Evolutionary conservation across 2,888 invertebrate genomes (phyloP), one percentile per base, ranked within the genome.

Genomic region (Melanophora roralis): DNA sequence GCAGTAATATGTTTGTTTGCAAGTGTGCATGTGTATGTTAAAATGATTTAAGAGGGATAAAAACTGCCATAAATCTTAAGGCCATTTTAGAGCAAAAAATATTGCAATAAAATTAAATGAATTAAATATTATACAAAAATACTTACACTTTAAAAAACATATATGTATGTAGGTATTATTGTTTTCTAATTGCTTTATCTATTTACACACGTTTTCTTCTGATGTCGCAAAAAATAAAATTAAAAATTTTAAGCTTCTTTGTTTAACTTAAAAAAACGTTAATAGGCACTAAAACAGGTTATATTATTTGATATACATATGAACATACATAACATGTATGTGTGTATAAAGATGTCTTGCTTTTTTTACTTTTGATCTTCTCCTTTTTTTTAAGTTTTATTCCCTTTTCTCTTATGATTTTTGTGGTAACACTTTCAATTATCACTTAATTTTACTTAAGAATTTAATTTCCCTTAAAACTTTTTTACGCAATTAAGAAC

Each of bases 221-320:
- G n/a, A 40, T 23, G 45, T 16, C 32, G 19, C 49, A 45, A 16
- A n/a, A 36, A 71, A 77, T 71, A 16, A 55, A 60, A 51, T 64
- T 21, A 32, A 64, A 79, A 69, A 73, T 64, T 74, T 78, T 73
- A 45, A 14, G 32, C n/a, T 49, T 67, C 60, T 57, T 38, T 45
- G 16, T 67, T 53, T 45, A 16, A n/a, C 8, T 71, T 23, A 9
- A 21, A 34, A 34, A 49, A 67, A 55, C 60, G n/a, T 53, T 45
- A 43, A 47, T 55, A 71, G 64, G 51, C 68, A 72, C 62, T 51
- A 64, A 45, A 71, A 82, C 82, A 81, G 82, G 82, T 83, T 82
- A n/a, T n/a, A n/a, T n/a, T n/a, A 83, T 79, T 81, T 77, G 74
- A 76, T 67, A 16, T 47, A 27, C 6, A 5, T 27, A 27, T n/a